A percentile compares a stretch with the other conserved stretches of the same genome.
phyloP scores from a whole-genome alignment of 2,797 vertebrate genomes.

The Gymnoscopelus microlampas region DNA sequence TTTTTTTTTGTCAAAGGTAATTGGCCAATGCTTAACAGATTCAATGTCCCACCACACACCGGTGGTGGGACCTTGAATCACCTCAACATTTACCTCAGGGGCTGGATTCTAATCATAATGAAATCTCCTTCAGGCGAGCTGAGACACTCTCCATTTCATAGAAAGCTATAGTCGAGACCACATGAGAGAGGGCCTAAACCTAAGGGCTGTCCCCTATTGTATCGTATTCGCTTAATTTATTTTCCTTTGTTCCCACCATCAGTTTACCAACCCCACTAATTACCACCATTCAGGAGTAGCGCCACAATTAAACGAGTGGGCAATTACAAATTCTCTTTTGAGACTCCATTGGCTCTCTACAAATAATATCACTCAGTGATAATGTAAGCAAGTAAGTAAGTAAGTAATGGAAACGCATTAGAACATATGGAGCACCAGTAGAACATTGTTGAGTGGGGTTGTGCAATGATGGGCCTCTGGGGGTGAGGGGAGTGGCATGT shows the following conservation, averaged over 20 bases:
- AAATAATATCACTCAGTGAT: slow-evolving; percentile 13
- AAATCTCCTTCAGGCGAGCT: slow-evolving; percentile 19
- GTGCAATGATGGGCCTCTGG: no score
- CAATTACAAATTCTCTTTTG: slow-evolving; percentile 20
- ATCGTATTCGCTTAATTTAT: slow-evolving; percentile 58
- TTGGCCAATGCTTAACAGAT: no score
- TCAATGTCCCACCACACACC: no score
- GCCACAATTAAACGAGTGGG: slow-evolving; percentile 42
- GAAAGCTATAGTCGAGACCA: background rate
- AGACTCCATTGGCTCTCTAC: slow-evolving; percentile 25
- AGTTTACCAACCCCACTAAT: slow-evolving; percentile 61
- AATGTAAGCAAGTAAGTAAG: no score
- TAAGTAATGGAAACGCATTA: no score
- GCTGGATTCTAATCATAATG: slow-evolving; percentile 38
- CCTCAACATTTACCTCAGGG: slow-evolving; percentile 20
- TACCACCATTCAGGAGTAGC: slow-evolving; percentile 43
- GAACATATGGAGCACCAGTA: no score
- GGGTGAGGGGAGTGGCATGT: no score
- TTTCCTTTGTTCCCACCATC: slow-evolving; percentile 54
- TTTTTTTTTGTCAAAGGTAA: no score
- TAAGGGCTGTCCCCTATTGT: background rate
- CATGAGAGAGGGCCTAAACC: slow-evolving; percentile 9
- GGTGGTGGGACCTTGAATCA: no score
- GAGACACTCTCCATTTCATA: background rate
- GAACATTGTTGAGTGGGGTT: no score